Conservation (phyloP, 2,888 invertebrate species). For the Stomorhina lunata region DNA sequence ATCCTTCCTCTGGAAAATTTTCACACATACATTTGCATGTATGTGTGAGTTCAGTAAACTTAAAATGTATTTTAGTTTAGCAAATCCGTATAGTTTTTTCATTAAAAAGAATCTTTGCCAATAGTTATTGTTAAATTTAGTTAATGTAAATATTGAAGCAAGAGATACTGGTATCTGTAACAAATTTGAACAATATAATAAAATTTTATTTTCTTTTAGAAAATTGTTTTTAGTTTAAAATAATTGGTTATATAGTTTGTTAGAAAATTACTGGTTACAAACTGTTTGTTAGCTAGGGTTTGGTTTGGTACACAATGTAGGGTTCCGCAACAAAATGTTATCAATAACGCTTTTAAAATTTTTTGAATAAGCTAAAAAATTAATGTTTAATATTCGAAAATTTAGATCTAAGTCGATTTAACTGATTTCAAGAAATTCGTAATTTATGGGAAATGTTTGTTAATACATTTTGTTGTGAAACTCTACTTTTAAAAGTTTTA, state of each 20-base stretch:
- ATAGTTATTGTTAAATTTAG: neutral
- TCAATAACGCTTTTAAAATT: too few relatives aligned
- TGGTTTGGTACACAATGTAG: too few relatives aligned
- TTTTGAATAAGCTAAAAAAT: too few relatives aligned
- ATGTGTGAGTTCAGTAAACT: conserved; percentile 22
- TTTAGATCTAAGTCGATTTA: too few relatives aligned
- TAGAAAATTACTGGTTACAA: neutral
- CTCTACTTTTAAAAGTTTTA: neutral
- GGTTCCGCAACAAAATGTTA: too few relatives aligned
- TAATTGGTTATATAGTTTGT: conserved; percentile 12
- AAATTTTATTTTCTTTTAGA: conserved; percentile 23
- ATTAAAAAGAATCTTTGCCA: neutral
- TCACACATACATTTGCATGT: neutral
- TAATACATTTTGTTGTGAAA: too few relatives aligned
- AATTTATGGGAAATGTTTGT: too few relatives aligned
- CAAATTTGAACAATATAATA: neutral
- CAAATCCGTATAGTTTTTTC: too few relatives aligned
- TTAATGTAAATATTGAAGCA: neutral
- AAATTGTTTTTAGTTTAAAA: conserved; percentile 21
- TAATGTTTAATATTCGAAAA: too few relatives aligned
- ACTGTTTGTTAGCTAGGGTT: too few relatives aligned
- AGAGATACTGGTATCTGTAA: too few relatives aligned
- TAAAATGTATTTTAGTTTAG: neutral
- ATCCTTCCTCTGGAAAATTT: neutral
- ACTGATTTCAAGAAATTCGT: too few relatives aligned